A percentile compares a stretch with the other conserved stretches of the same genome.
Evolutionary conservation across 2,113 vertebrate species (phyloP).

Genomic region (Catagonus wagneri): DNA sequence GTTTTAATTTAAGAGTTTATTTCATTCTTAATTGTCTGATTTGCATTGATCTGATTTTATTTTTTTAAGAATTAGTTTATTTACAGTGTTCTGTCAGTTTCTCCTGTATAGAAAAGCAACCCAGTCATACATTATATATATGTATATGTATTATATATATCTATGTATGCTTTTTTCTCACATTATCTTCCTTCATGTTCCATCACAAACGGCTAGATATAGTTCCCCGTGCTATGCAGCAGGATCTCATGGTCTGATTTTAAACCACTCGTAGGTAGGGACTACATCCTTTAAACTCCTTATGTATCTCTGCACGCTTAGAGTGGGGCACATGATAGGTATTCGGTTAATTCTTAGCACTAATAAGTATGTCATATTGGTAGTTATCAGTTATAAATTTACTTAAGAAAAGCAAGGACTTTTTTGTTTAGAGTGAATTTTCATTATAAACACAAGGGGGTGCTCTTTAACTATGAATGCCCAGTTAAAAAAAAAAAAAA

Average conservation of each 20-base stretch:
- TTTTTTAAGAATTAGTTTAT: too few species aligned
- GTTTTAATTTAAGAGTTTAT: not conserved
- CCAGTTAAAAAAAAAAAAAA: not conserved
- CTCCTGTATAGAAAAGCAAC: too few species aligned
- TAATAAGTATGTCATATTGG: not conserved
- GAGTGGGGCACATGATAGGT: not conserved
- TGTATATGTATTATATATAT: too few species aligned
- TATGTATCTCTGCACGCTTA: not conserved
- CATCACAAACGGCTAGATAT: too few species aligned
- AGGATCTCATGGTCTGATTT: not conserved
- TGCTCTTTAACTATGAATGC: slow-evolving; percentile 52
- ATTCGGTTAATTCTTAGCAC: not conserved
- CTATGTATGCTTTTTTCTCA: too few species aligned
- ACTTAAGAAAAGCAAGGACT: not conserved
- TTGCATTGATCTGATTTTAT: not conserved
- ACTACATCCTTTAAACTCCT: not conserved
- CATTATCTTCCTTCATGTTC: too few species aligned
- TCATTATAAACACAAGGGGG: slow-evolving; percentile 77
- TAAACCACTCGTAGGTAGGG: not conserved
- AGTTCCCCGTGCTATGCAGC: too few species aligned
- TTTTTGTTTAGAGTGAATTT: slow-evolving; percentile 25
- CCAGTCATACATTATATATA: too few species aligned
- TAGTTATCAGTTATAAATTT: not conserved
- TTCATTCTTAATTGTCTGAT: slow-evolving; percentile 16
- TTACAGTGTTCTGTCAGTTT: too few species aligned